A percentile compares a stretch with the other conserved stretches of the same genome.
These are phyloP conservation scores for Gibbula magus DNA, from an alignment of 2,888 invertebrate genomes.

Conservation along the genomic window DNA sequence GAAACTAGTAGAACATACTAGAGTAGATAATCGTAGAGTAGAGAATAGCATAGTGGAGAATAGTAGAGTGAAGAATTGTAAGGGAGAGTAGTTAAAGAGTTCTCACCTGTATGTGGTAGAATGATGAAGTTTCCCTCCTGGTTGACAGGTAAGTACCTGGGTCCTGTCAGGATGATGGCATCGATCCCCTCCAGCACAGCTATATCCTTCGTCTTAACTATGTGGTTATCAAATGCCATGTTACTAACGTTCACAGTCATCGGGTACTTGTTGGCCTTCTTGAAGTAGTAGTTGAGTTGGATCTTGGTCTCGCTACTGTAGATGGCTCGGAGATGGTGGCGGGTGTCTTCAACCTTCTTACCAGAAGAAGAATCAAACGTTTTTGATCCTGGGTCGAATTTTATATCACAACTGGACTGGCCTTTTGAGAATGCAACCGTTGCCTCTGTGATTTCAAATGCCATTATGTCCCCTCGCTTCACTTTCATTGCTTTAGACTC, in stretches of 20 bases:
- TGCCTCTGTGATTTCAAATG: neutral
- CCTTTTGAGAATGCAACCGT: neutral
- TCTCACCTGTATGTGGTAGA: slow-evolving; percentile 63
- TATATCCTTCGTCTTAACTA: slow-evolving; percentile 25
- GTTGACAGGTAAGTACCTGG: slow-evolving; percentile 44
- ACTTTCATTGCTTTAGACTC: neutral
- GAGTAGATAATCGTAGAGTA: no score
- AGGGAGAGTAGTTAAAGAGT: no score
- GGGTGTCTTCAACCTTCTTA: neutral
- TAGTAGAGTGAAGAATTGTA: no score
- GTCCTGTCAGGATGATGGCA: slow-evolving; percentile 44
- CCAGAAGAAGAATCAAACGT: neutral
- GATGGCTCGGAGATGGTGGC: neutral
- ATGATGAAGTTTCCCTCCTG: slow-evolving; percentile 38
- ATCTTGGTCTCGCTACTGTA: slow-evolving; percentile 14
- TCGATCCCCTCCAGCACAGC: slow-evolving; percentile 62
- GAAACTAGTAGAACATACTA: no score
- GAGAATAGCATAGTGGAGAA: no score
- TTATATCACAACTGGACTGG: neutral
- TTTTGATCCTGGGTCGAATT: neutral
- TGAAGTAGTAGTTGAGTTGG: slow-evolving; percentile 40
- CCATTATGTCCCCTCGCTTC: neutral
- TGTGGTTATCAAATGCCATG: neutral
- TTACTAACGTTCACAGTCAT: slow-evolving; percentile 36
- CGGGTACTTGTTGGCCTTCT: slow-evolving; percentile 32